Evolutionary conservation across 2,797 vertebrate species (phyloP), one percentile per base, ranked within the genome.

Genomic region (Enoplosus armatus): DNA sequence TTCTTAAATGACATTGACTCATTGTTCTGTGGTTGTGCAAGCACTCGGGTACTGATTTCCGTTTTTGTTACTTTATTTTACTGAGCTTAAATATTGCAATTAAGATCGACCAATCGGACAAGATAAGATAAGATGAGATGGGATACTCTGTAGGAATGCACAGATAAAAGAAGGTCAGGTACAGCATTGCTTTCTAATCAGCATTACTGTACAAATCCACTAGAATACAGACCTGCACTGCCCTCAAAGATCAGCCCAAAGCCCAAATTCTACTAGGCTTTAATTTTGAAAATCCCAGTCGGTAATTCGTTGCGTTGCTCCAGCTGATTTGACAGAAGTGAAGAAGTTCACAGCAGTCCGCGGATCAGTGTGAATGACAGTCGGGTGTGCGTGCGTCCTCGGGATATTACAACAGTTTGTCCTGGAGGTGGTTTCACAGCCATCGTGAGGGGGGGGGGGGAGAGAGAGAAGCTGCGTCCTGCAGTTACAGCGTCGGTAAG

Each of bases 401-500:
- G 14, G 76, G 78, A 73, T 43, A 39, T 27, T 33, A 15, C 33
- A 15, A 9, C 26, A 43, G 58, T 68, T 35, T 16, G 6, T n/a
- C 27, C 18, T 10, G 12, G 29, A 7, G 66, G 35, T 7, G 31
- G 5, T 37, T 47, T 18, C 29, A 31, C 67, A 26, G 37, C n/a
- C 11, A n/a, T 18, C 16, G 16, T n/a, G n/a, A n/a, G n/a, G n/a
- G n/a, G n/a, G n/a, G n/a, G n/a, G n/a, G n/a, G n/a, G n/a, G n/a
- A n/a, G n/a, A n/a, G 41, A 35, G 22, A 29, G 8, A 8, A 50
- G 31, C 1, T 5, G 24, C 29, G 35, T 41, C 60, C 56, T 20
- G 26, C 56, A 10, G 69, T 33, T n/a, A 50, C 26, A 29, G 16
- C 56, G 26, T 35, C 8, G 83, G 88, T 90, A 24, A 89, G 90